These are phyloP conservation scores for Anarsia innoxiella DNA, from an alignment of 2,888 invertebrate species.

Conservation along the genomic window DNA sequence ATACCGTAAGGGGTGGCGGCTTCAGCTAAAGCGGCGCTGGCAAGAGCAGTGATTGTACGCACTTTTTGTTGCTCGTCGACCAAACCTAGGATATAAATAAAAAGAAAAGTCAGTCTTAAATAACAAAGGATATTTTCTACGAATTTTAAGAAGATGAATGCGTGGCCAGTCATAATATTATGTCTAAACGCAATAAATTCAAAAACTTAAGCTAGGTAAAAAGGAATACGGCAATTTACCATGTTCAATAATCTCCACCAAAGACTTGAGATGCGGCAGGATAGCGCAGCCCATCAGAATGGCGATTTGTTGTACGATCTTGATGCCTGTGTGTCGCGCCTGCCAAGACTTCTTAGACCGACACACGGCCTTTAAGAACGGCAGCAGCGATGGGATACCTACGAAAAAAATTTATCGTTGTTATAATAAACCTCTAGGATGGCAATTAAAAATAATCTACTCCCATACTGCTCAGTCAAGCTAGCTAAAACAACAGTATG, in stretches of 20 bases:
- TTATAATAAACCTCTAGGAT: too few species aligned
- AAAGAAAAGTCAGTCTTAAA: too few species aligned
- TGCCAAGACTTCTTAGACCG: conserved; percentile 99
- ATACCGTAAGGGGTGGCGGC: conserved; percentile 99
- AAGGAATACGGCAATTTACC: too few species aligned
- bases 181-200: too few species aligned
- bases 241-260: conserved; percentile 99
- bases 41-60: conserved; percentile 98
- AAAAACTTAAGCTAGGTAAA: too few species aligned
- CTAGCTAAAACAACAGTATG: too few species aligned
- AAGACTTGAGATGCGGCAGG: conserved; percentile 95
- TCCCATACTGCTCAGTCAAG: too few species aligned
- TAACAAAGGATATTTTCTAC: too few species aligned
- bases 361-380: conserved; percentile 99
- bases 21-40: conserved; percentile 98
- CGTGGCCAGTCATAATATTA: too few species aligned
- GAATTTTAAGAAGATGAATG: too few species aligned
- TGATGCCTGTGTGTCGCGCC: conserved; percentile 97
- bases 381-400: conserved; percentile 94
- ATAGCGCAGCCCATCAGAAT: conserved; percentile 99
- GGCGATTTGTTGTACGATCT: conserved; percentile 99
- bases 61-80: conserved; percentile 99
- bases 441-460: too few species aligned
- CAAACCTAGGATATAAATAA: conserved; percentile 81
- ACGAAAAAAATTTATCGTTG: conserved; percentile 20